phyloP scores from a whole-genome alignment of 2,888 invertebrate species.

The Volucella inanis region DNA sequence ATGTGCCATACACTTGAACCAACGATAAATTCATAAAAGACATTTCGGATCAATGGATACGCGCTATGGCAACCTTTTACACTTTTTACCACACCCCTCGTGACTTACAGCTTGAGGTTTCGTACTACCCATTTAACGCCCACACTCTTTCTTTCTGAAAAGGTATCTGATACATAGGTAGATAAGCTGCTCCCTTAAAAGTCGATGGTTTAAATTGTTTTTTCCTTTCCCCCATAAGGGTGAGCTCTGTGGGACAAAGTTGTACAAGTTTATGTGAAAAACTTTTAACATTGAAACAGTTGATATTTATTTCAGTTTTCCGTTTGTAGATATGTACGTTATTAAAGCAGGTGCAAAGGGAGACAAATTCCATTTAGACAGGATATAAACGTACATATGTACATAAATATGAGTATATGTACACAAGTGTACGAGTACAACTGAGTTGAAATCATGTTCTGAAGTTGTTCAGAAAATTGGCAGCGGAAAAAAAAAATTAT shows the following conservation, averaged over 20 bases:
- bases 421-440: neutral
- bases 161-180: neutral
- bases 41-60: conserved; percentile 56
- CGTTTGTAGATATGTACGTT: neutral
- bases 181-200: neutral
- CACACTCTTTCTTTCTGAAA: conserved; percentile 9
- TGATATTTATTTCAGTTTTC: conserved; percentile 46
- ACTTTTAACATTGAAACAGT: conserved; percentile 53
- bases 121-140: neutral
- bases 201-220: neutral
- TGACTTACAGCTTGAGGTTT: conserved; percentile 11
- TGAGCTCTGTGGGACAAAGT: conserved; percentile 19
- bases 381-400: neutral
- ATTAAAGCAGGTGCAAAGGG: neutral
- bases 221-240: conserved; percentile 8
- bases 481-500: neutral
- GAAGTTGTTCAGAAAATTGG: neutral
- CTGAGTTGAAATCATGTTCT: neutral
- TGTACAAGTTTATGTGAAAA: conserved; percentile 16
- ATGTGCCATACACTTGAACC: conserved; percentile 59
- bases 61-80: conserved; percentile 60
- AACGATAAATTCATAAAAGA: conserved; percentile 55
- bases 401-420: no score
- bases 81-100: conserved; percentile 24
- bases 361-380: neutral